Evolutionary conservation across 2,888 invertebrate species (phyloP).

Genomic region (Apodemia mormo): DNA sequence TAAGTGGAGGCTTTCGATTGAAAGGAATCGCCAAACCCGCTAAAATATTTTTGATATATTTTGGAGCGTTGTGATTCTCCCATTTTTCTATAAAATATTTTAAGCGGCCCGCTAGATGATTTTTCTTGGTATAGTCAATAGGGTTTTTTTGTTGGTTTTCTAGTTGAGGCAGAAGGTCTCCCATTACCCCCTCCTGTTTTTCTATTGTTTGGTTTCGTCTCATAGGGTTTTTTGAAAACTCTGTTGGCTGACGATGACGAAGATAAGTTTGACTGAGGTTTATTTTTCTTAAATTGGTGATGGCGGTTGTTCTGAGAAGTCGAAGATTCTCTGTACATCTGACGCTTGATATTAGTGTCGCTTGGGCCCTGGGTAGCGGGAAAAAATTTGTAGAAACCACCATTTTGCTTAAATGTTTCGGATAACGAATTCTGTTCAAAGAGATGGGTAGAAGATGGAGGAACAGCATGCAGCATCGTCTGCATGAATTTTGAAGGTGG

Average conservation of each 20-base stretch:
- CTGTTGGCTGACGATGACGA: not conserved
- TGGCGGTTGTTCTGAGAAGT: not conserved
- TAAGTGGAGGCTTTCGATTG: not conserved
- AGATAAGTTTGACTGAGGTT: not conserved
- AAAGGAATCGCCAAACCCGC: not conserved
- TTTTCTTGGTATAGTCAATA: not conserved
- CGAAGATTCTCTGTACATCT: not conserved
- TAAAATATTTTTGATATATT: not conserved
- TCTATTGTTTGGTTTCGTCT: no score
- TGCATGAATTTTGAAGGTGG: not conserved
- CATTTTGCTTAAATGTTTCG: not conserved
- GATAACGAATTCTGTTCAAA: not conserved
- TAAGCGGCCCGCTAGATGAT: not conserved
- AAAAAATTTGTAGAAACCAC: not conserved
- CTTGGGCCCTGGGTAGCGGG: not conserved
- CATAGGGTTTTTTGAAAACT: no score
- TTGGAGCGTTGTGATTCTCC: not conserved
- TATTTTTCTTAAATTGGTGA: not conserved
- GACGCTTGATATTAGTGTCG: not conserved
- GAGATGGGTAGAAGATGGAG: not conserved
- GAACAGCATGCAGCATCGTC: not conserved
- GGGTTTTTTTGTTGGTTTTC: not conserved
- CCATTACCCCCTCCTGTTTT: not conserved
- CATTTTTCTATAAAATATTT: no score
- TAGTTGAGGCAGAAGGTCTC: not conserved